Evolutionary conservation across 1,140 invertebrate species (phyloP), one percentile per base, ranked within the genome.

Genomic region (Apis cerana): DNA sequence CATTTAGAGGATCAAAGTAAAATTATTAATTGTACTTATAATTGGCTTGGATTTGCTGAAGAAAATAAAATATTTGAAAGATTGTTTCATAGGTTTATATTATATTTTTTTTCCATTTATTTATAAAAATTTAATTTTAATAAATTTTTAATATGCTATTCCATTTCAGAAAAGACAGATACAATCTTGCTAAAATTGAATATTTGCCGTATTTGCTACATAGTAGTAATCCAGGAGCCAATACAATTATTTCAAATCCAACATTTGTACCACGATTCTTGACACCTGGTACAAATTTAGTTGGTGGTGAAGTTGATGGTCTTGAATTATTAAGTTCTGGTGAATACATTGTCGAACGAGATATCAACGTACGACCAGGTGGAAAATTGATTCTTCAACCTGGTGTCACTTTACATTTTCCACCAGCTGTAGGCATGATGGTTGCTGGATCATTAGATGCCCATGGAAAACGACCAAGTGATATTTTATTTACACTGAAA

Each of bases 371-470:
- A 9, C 94, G 97, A 72, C 98, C 98, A 4, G 97, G 97, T 43
- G 98, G 98, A 17, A 97, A 97, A 91, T 94, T 99, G 15, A 97
- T 97, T 1, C 94, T 99, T 19, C 96, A 98, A 61, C 96, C 98
- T 2, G 98, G 98, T 0, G 98, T 99, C 0, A 97, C 96, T 0
- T 94, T 99, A 5, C 96, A 96, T 85, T 98, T 98, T 94, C 97
- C 97, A 69, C 97, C 98, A 67, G 97, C 97, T 56, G 97, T 99
- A 64, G 99, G 99, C 21, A 98, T 99, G 95, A 98, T 99, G 97
- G 97, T 99, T 7, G 98, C 98, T 59, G 98, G 98, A 10, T 96
- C 97, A 91, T 92, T 99, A 56, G 97, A 98, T 88, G 97, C 97
- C 1, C 95, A 96, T 87, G 97, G 97, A 1, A 96, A 96, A 76